Base-by-base conservation (phyloP, 2,888 invertebrate species). In the Archips crataeganus region DNA sequence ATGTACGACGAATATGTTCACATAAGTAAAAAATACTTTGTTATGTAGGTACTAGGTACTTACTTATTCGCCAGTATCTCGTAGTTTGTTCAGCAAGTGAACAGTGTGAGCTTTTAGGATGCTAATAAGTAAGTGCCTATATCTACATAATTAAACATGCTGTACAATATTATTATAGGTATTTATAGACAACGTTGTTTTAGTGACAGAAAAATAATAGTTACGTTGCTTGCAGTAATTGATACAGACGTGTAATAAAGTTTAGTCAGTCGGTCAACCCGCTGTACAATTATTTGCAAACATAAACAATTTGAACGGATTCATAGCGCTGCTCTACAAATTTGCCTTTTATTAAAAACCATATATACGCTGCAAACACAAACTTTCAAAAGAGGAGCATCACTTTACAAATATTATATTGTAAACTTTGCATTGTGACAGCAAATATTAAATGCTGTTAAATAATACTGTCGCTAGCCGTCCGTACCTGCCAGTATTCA, bases 371-470 rank as follows among this genome's bases (percentile, higher is more conserved):
- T 82, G 91, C 85, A 91, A 93, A 93, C 84, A 93, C 84, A 87
- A 87, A 90, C 89, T 92, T 91, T 92, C 85, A 92, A 90, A 93
- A 93, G 92, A 90, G 87, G 88, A 91, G 92, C 90, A 91, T 90
- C 74, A 93, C 90, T 88, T 91, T 85, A 90, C 93, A 94, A 94
- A 94, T 93, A 94, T 93, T 92, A 92, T 90, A 92, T 92, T 90
- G 91, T 94, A 89, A 92, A 93, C 92, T 92, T 92, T 91, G 90
- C 91, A 90, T 90, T 93, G 90, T 86, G 83, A 90, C 82, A 82
- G 93, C 90, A 94, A 94, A 94, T 93, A 94, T 93, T 93, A 93
- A 93, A 93, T 92, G 85, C 90, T 83, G 87, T 88, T 90, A 92
- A 92, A 93, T 92, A 92, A 90, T 90, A 89, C 84, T 88, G 92